Evolutionary conservation across 2,888 invertebrate species (phyloP), one percentile per base, ranked within the genome.

Genomic region (Chrysina gloriosa): DNA sequence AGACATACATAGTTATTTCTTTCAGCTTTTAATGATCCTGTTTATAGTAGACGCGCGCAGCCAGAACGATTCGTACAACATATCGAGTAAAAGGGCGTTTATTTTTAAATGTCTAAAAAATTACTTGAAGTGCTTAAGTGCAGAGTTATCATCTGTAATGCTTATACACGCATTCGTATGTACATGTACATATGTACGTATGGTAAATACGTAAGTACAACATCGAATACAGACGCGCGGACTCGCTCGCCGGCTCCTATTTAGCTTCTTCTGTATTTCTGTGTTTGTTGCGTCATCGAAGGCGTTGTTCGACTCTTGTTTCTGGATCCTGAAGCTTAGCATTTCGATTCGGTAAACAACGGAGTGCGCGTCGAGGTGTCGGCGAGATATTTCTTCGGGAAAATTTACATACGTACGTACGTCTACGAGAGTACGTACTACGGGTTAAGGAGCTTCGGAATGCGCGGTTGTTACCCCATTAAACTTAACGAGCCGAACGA

Each of bases 101-200:
- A 58, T 58, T 58, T 58, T 58, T 58, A 58, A 58, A 58, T 58
- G 58, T 58, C 42, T 58, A 58, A 58, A 58, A 58, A 58, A 58
- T 58, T 39, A 39, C 39, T 58, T 58, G 58, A 58, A 58, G 58
- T 58, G 58, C 34, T 58, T 58, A 58, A 58, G 58, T 58, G 58
- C 58, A 21, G 58, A 58, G 23, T 58, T 58, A 58, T 58, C 58
- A 58, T 58, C 31, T 25, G 11, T 34, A 3, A n/a, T n/a, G n/a
- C n/a, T n/a, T n/a, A n/a, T n/a, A n/a, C n/a, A n/a, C n/a, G n/a
- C n/a, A n/a, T n/a, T n/a, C n/a, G n/a, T n/a, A n/a, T n/a, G n/a
- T n/a, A n/a, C n/a, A n/a, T n/a, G n/a, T n/a, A n/a, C n/a, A n/a
- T n/a, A n/a, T n/a, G n/a, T n/a, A n/a, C n/a, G n/a, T n/a, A n/a